A percentile compares a stretch with the other conserved stretches of the same genome.
Evolutionary conservation across 2,888 invertebrate genomes (phyloP).

Genomic region (Epiblema foenella): DNA sequence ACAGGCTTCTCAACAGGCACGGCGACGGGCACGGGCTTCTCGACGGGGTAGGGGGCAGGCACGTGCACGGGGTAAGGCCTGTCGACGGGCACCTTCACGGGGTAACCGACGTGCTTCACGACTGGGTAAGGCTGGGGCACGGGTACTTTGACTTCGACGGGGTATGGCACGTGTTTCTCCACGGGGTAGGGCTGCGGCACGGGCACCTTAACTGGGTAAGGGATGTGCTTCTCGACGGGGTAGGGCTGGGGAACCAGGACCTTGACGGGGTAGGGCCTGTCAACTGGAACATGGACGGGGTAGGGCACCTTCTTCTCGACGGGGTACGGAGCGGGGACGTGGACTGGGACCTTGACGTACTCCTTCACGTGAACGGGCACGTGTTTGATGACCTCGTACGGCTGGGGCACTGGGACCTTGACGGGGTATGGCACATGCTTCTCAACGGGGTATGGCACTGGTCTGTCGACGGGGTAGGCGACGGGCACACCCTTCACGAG

Average conservation of each 20-base stretch:
- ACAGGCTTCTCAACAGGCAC: slow-evolving; percentile 87
- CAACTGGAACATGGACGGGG: slow-evolving; percentile 89
- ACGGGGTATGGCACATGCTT: slow-evolving; percentile 88
- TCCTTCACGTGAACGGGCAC: slow-evolving; percentile 91
- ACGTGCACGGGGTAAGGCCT: slow-evolving; percentile 89
- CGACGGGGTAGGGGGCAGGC: slow-evolving; percentile 85
- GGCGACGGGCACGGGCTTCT: slow-evolving; percentile 86
- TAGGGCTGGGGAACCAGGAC: slow-evolving; percentile 92
- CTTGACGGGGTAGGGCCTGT: slow-evolving; percentile 91
- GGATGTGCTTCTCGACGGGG: slow-evolving; percentile 91
- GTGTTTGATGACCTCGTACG: slow-evolving; percentile 89
- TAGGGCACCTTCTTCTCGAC: slow-evolving; percentile 91
- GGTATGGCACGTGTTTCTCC: slow-evolving; percentile 89
- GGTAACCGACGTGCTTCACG: slow-evolving; percentile 86
- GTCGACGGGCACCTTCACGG: slow-evolving; percentile 89
- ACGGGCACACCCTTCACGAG: slow-evolving; percentile 87
- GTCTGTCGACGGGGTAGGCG: slow-evolving; percentile 87
- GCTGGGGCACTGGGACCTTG: slow-evolving; percentile 88
- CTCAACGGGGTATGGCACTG: slow-evolving; percentile 86
- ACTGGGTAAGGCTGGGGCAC: slow-evolving; percentile 91
- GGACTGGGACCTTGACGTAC: slow-evolving; percentile 91
- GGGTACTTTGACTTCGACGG: slow-evolving; percentile 90
- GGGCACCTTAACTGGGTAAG: slow-evolving; percentile 89
- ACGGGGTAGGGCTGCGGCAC: slow-evolving; percentile 92
- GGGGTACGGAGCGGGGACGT: slow-evolving; percentile 90